Evolutionary conservation across 2,113 vertebrate genomes (phyloP).

Genomic region (Dermatemys mawii): DNA sequence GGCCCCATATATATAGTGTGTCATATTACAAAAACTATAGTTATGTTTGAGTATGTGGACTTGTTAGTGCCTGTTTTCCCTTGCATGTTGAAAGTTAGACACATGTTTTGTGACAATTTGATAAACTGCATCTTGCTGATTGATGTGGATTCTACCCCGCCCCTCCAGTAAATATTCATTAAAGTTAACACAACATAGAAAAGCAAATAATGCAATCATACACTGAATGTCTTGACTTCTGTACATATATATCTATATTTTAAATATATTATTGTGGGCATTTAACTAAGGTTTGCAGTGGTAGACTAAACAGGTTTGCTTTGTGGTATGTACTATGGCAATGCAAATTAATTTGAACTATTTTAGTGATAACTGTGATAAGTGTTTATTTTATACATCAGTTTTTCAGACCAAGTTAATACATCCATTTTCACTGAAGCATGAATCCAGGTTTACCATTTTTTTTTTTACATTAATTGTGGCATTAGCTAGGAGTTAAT

Average conservation of each 20-base stretch:
- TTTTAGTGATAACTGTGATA: neutral
- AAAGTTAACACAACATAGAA: neutral
- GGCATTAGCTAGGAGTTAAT: neutral
- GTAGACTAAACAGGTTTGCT: neutral
- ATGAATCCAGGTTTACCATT: neutral
- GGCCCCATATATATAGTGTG: neutral
- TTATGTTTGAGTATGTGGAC: neutral
- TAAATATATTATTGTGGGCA: neutral
- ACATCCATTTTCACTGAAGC: neutral
- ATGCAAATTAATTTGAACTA: neutral
- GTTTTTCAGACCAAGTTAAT: neutral
- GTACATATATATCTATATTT: neutral
- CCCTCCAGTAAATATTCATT: neutral
- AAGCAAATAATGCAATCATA: neutral
- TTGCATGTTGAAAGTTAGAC: neutral
- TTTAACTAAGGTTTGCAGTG: neutral
- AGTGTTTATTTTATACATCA: neutral
- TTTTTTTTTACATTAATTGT: neutral
- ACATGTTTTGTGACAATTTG: neutral
- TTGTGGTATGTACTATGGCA: neutral
- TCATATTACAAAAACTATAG: fast-evolving
- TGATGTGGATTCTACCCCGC: neutral
- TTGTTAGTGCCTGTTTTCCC: neutral
- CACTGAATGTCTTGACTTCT: neutral
- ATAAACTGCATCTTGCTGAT: neutral